These are phyloP conservation scores for Fistularia commersonii DNA, from an alignment of 2,797 vertebrate species.

Conservation along the genomic window DNA sequence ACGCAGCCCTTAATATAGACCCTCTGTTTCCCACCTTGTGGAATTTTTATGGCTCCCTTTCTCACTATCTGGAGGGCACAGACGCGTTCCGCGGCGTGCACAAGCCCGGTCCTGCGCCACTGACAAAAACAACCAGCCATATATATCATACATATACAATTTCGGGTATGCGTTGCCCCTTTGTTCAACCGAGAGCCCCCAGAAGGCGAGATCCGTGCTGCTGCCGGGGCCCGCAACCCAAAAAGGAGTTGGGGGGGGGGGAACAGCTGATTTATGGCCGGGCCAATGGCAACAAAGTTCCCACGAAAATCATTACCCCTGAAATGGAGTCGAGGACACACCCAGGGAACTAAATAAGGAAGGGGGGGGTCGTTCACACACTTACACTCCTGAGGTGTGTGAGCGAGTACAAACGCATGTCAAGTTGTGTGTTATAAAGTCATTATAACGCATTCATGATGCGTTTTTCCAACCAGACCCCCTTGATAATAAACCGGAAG, in stretches of 20 bases:
- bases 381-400: constrained; percentile 5
- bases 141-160: constrained; percentile 73
- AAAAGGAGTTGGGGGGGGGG: constrained; percentile 25
- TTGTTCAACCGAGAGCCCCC: constrained; percentile 52
- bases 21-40: constrained; percentile 50
- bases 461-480: too few relatives aligned
- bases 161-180: constrained; percentile 62
- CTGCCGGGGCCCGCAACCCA: constrained; percentile 49
- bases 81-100: constrained; percentile 59
- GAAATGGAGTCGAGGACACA: constrained; percentile 78
- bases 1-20: too few relatives aligned
- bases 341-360: constrained; percentile 72
- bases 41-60: constrained; percentile 71
- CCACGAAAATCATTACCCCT: constrained; percentile 70
- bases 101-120: constrained; percentile 68
- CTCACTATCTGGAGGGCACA: constrained; percentile 28
- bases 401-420: too few relatives aligned
- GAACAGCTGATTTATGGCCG: constrained; percentile 85
- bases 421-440: too few relatives aligned
- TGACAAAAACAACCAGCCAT: constrained; percentile 74
- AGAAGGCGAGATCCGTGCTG: constrained; percentile 67
- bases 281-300: constrained; percentile 84
- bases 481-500: too few relatives aligned
- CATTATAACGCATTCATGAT: too few relatives aligned
- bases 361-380: constrained; percentile 2